A percentile compares a stretch with the other conserved stretches of the same genome.
Conservation (phyloP, 2,888 invertebrate genomes). For the Cremastinae sp. region DNA sequence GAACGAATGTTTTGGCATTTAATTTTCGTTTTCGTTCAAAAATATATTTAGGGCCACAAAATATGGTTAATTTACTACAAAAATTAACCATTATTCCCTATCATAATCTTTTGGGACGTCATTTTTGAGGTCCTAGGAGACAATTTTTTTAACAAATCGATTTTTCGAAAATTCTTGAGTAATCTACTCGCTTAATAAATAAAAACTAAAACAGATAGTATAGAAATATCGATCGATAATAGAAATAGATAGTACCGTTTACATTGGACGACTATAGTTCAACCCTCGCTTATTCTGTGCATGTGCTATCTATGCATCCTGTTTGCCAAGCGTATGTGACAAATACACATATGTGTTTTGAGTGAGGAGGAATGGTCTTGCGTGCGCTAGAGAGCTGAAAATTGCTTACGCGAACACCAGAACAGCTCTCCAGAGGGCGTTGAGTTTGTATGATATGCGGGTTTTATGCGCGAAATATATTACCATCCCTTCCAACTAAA, state of each 20-base stretch:
- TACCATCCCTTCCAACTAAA: conserved; percentile 28
- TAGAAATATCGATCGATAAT: too few relatives aligned
- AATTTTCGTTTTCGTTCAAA: too few relatives aligned
- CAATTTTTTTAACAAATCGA: too few relatives aligned
- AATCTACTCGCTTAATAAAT: too few relatives aligned
- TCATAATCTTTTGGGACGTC: too few relatives aligned
- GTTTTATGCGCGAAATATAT: conserved; percentile 28
- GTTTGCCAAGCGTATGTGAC: conserved; percentile 51
- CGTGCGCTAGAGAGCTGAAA: conserved; percentile 54
- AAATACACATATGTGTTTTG: conserved; percentile 17
- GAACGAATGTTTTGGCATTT: too few relatives aligned
- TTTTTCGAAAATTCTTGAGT: too few relatives aligned
- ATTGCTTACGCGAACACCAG: conserved; percentile 49
- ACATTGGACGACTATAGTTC: conserved; percentile 9
- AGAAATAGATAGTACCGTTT: conserved; percentile 52
- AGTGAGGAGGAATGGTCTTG: conserved; percentile 24
- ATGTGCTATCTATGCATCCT: conserved; percentile 11
- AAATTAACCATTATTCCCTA: too few relatives aligned
- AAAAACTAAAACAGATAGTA: too few relatives aligned
- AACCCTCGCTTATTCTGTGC: neutral
- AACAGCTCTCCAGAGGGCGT: conserved; percentile 12
- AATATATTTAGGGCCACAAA: too few relatives aligned
- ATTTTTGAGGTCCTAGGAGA: too few relatives aligned
- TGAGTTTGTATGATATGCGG: neutral
- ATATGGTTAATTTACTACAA: too few relatives aligned